These are phyloP conservation scores for Myotis pilosus DNA, from an alignment of 2,797 vertebrate species.

Conservation along the genomic window DNA sequence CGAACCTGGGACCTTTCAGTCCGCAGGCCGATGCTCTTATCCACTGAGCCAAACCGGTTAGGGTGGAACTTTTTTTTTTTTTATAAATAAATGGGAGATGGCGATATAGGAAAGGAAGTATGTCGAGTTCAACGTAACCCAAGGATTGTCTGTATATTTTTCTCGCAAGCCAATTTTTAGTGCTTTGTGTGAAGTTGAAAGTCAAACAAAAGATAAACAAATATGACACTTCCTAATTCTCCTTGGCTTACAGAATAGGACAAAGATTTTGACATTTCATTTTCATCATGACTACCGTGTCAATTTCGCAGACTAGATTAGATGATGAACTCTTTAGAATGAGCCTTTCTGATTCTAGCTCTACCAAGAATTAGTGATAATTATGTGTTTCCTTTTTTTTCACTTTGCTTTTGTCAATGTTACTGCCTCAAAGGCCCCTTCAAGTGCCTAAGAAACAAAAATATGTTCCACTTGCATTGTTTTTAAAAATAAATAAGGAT, in stretches of 20 bases:
- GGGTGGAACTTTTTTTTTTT: too few relatives aligned
- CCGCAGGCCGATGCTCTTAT: too few relatives aligned
- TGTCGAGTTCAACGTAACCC: too few relatives aligned
- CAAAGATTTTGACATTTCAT: neutral
- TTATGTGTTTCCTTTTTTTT: neutral
- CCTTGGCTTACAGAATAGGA: neutral
- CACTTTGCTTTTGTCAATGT: neutral
- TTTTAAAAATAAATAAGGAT: neutral
- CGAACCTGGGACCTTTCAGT: too few relatives aligned
- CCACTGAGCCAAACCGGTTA: too few relatives aligned
- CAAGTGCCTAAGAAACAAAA: neutral
- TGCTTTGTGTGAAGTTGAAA: neutral
- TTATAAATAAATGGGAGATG: too few relatives aligned
- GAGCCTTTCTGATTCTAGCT: neutral
- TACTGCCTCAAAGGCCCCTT: neutral
- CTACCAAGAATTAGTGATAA: neutral
- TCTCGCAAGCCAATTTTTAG: constrained; percentile 15
- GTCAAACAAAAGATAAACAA: neutral
- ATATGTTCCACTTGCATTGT: constrained; percentile 29
- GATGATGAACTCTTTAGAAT: constrained; percentile 1
- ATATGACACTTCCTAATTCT: neutral
- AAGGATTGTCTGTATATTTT: neutral
- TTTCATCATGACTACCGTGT: neutral
- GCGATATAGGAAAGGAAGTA: too few relatives aligned
- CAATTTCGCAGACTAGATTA: neutral